These are phyloP conservation scores for Loripinus fragilis DNA, from an alignment of 2,888 invertebrate species.

Conservation along the genomic window DNA sequence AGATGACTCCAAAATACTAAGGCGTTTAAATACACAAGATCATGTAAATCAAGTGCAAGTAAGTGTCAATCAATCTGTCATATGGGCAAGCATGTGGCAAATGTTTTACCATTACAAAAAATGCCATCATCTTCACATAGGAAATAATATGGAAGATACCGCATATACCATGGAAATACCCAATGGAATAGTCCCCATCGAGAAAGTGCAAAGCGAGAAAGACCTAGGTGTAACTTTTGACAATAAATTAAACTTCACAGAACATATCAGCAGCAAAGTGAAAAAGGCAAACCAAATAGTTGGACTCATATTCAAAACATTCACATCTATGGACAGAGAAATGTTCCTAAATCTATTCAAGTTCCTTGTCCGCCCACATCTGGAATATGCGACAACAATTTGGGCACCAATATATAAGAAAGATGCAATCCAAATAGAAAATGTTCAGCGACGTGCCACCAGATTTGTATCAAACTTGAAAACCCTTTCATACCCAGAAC, in stretches of 20 bases:
- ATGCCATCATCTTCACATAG: not conserved
- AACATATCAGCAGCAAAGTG: not conserved
- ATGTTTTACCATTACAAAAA: not conserved
- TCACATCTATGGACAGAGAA: not conserved
- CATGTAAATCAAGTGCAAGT: not conserved
- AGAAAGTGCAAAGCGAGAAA: not conserved
- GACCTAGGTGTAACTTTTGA: not conserved
- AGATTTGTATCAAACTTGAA: not conserved
- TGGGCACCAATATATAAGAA: too few relatives aligned
- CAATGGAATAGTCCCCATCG: not conserved
- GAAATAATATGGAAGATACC: not conserved
- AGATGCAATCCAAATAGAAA: not conserved
- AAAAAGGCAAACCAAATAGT: not conserved
- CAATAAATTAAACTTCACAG: not conserved
- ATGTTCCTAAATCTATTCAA: not conserved
- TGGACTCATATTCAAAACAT: not conserved
- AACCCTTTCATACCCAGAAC: not conserved
- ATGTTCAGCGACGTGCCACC: not conserved
- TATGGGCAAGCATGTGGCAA: not conserved
- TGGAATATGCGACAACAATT: too few relatives aligned
- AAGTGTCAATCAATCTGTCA: not conserved
- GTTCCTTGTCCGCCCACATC: not conserved
- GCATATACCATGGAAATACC: not conserved
- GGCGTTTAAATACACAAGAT: not conserved
- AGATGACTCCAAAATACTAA: not conserved